phyloP scores from a whole-genome alignment of 2,888 invertebrate genomes.

The Microdon myrmicae region DNA sequence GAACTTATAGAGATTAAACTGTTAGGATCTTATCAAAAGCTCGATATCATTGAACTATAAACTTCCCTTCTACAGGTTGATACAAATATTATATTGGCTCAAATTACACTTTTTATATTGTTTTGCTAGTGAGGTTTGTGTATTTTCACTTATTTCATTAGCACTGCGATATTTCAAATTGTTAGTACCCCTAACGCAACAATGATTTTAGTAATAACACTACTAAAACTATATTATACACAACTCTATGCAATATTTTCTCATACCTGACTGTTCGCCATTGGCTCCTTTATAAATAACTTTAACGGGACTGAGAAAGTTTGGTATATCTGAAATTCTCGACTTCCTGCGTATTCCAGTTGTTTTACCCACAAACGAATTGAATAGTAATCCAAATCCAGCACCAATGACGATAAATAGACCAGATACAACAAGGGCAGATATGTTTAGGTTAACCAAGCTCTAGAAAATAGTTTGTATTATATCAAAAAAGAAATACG shows the following conservation, averaged over 20 bases:
- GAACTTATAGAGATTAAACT: too few relatives aligned
- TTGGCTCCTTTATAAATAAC: slow-evolving; percentile 33
- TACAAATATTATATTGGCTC: too few relatives aligned
- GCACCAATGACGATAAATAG: slow-evolving; percentile 69
- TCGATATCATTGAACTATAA: too few relatives aligned
- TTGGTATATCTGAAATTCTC: slow-evolving; percentile 30
- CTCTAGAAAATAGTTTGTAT: slow-evolving; percentile 48
- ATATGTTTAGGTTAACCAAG: slow-evolving; percentile 70
- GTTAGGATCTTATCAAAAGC: too few relatives aligned
- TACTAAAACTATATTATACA: too few relatives aligned
- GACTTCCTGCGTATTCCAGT: slow-evolving; percentile 23
- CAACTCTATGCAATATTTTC: background rate
- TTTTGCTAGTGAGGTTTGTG: too few relatives aligned
- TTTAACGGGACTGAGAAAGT: slow-evolving; percentile 42
- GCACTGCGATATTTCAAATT: too few relatives aligned
- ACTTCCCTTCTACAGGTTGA: too few relatives aligned
- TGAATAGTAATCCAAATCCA: slow-evolving; percentile 36
- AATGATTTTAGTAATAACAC: too few relatives aligned
- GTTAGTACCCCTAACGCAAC: too few relatives aligned
- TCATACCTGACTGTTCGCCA: slow-evolving; percentile 43
- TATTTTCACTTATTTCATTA: too few relatives aligned
- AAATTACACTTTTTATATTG: too few relatives aligned
- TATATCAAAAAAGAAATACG: background rate
- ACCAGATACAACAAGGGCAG: slow-evolving; percentile 70
- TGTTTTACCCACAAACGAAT: slow-evolving; percentile 32